These are phyloP conservation scores for Spea bombifrons DNA, from an alignment of 2,113 vertebrate genomes.

Conservation along the genomic window DNA sequence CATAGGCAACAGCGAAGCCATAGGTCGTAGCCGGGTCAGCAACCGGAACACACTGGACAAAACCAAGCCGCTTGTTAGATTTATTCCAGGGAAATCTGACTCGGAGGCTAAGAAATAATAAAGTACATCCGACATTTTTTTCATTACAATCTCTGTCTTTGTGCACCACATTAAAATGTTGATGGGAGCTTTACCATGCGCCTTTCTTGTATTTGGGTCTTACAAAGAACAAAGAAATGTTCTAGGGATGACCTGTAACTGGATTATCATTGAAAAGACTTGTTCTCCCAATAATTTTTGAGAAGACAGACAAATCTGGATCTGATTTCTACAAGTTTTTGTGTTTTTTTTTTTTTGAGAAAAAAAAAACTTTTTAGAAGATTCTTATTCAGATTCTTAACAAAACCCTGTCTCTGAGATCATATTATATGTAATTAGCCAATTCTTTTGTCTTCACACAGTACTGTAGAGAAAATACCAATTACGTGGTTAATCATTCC, in stretches of 20 bases:
- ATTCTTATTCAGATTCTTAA: slow-evolving; percentile 10
- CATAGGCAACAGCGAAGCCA: no score
- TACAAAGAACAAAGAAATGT: slow-evolving; percentile 47
- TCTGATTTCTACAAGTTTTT: slow-evolving; percentile 34
- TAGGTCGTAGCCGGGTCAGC: no score
- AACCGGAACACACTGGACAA: no score
- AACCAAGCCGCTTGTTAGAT: no score
- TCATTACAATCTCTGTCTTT: slow-evolving; percentile 41
- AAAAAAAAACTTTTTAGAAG: no score
- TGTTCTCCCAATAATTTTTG: slow-evolving; percentile 28
- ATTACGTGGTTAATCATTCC: slow-evolving; percentile 48
- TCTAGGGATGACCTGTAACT: slow-evolving; percentile 40
- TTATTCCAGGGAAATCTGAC: no score
- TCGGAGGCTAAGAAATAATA: no score
- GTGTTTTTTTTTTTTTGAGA: neutral
- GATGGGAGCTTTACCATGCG: slow-evolving; percentile 32
- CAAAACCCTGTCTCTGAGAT: slow-evolving; percentile 20
- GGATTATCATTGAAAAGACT: slow-evolving; percentile 12
- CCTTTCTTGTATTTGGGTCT: slow-evolving; percentile 32
- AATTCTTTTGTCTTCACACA: slow-evolving; percentile 39
- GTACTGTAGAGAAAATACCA: slow-evolving; percentile 44
- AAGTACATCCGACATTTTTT: no score
- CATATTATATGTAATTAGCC: slow-evolving; percentile 40
- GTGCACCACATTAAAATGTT: slow-evolving; percentile 34
- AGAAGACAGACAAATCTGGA: slow-evolving; percentile 36